A percentile compares a stretch with the other conserved stretches of the same genome.
Conservation (phyloP, 2,797 vertebrate genomes). For the Myripristis jacobus region DNA sequence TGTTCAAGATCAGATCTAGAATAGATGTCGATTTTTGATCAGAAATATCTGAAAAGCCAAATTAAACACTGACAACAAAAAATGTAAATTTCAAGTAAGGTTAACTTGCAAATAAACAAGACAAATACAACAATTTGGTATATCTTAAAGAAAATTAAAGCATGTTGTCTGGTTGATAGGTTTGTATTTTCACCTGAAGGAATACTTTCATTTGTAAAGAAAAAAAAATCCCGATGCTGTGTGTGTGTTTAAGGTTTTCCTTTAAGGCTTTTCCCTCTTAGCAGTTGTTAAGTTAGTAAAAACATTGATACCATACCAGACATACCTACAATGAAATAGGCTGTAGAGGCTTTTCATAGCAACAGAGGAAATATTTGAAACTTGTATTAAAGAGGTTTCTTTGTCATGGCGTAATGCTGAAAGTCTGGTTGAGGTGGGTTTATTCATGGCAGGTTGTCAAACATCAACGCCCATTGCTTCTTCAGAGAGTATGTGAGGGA, state of each 20-base stretch:
- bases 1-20: background rate
- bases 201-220: background rate
- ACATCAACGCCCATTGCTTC: background rate
- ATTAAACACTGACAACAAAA: background rate
- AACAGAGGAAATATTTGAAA: slow-evolving; percentile 3
- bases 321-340: slow-evolving; percentile 44
- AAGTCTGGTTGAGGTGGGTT: background rate
- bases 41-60: background rate
- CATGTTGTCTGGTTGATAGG: background rate
- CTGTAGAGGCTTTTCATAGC: slow-evolving; percentile 39
- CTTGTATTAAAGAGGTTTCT: background rate
- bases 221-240: slow-evolving; percentile 13
- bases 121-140: too few species aligned
- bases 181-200: background rate
- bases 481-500: background rate
- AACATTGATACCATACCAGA: slow-evolving; percentile 54
- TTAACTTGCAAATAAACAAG: too few species aligned
- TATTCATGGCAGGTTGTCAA: background rate
- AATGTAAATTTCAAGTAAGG: background rate
- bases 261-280: slow-evolving; percentile 32
- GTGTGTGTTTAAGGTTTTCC: background rate
- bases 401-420: background rate
- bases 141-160: background rate
- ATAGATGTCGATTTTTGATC: background rate
- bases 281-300: slow-evolving; percentile 29